Evolutionary conservation across 37 sponge, comb jelly and placozoan genomes (phyloP).

Genomic region (Bolinopsis microptera): DNA sequence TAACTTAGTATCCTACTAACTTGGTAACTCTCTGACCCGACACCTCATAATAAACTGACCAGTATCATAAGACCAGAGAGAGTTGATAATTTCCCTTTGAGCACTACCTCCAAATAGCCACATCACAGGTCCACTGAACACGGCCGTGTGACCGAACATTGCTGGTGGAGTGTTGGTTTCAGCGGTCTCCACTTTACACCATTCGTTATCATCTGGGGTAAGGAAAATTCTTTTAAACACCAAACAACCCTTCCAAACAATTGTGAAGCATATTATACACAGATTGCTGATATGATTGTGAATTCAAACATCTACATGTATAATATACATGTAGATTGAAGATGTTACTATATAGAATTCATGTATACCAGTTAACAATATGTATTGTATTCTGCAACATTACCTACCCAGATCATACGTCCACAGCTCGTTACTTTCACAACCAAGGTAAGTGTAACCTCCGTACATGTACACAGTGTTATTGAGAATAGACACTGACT

Average conservation of each 20-base stretch:
- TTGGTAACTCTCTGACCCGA: too few species aligned
- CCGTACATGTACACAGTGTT: conserved; percentile 17
- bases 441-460: conserved; percentile 45
- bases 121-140: not conserved
- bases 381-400: too few species aligned
- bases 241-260: too few species aligned
- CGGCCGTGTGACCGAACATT: conserved; percentile 56
- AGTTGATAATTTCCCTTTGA: not conserved
- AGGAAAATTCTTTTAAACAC: not conserved
- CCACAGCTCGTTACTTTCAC: conserved; percentile 35
- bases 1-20: too few species aligned
- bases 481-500: not conserved
- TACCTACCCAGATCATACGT: conserved; percentile 52
- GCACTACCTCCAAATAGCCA: conserved; percentile 38
- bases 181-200: not conserved
- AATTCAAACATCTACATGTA: too few species aligned
- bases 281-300: too few species aligned
- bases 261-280: too few species aligned
- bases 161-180: not conserved
- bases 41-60: too few species aligned
- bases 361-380: too few species aligned
- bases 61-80: conserved; percentile 47
- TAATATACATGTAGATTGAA: too few species aligned
- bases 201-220: not conserved
- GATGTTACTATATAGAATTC: too few species aligned